phyloP scores from a whole-genome alignment of 2,113 vertebrate species.

The Hyaena hyaena region DNA sequence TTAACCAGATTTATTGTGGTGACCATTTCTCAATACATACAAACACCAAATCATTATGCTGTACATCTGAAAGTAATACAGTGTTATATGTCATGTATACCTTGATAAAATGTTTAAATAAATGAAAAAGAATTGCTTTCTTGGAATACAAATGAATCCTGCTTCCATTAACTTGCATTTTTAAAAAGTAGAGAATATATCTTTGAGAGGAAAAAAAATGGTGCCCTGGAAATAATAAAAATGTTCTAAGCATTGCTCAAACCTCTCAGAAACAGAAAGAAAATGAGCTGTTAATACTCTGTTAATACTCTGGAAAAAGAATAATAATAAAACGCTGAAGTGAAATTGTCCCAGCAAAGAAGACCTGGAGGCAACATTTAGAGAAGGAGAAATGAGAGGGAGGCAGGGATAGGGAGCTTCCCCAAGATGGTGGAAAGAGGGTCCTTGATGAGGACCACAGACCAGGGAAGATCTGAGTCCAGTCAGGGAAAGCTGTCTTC shows the following conservation, averaged over 20 bases:
- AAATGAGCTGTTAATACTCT: background rate
- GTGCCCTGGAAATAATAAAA: background rate
- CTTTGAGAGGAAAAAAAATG: background rate
- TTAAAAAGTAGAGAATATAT: constrained; percentile 20
- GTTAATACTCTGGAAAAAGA: background rate
- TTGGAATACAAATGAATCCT: background rate
- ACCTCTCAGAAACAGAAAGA: background rate
- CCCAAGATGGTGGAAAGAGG: background rate
- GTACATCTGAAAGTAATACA: background rate
- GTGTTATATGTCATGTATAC: background rate
- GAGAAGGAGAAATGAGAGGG: background rate
- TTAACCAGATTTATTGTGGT: background rate
- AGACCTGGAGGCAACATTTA: background rate
- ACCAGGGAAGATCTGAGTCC: background rate
- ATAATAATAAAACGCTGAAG: background rate
- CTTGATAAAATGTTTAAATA: background rate
- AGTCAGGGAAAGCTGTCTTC: background rate
- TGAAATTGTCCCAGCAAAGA: background rate
- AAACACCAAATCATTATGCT: background rate
- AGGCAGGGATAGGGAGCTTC: accelerated
- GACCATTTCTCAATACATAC: background rate
- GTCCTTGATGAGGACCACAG: too few relatives aligned
- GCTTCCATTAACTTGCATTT: background rate
- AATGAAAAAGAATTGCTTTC: constrained; percentile 28
- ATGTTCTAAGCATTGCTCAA: background rate